A percentile compares a stretch with the other conserved stretches of the same genome.
These are phyloP conservation scores for Orthosia cruda DNA, from an alignment of 2,888 invertebrate genomes.

Conservation along the genomic window DNA sequence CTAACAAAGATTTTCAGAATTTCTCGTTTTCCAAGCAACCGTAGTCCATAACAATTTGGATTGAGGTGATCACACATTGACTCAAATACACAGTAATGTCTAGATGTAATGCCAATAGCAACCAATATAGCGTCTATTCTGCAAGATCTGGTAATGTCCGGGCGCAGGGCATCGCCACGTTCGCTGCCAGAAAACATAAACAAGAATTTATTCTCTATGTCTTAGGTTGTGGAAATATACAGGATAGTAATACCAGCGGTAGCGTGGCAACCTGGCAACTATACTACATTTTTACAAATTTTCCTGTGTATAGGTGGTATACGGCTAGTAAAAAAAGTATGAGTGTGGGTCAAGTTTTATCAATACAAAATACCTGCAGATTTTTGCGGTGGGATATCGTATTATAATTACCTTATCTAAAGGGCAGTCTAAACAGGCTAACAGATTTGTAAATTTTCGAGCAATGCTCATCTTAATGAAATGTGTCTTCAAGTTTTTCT, in stretches of 20 bases:
- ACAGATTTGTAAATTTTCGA: no score
- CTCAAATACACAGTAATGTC: neutral
- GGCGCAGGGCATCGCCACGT: constrained; percentile 41
- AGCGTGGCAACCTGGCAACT: neutral
- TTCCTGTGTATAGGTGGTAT: no score
- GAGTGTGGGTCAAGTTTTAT: no score
- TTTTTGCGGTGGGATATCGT: no score
- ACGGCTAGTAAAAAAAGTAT: no score
- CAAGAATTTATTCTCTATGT: constrained; percentile 60
- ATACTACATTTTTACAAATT: no score
- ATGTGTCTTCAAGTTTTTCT: no score
- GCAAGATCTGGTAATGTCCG: constrained; percentile 33
- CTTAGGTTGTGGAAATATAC: constrained; percentile 45
- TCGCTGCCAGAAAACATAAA: constrained; percentile 69
- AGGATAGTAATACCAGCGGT: neutral
- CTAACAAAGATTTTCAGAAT: neutral
- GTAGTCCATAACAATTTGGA: neutral
- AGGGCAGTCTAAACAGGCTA: no score
- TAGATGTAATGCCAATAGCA: constrained; percentile 26
- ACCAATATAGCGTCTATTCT: constrained; percentile 28
- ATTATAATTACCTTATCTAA: no score
- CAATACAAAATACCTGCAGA: no score
- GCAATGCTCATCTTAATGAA: no score
- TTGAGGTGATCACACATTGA: no score
- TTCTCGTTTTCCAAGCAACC: neutral